phyloP scores from a whole-genome alignment of 2,113 vertebrate species.

The Caranx melampygus region DNA sequence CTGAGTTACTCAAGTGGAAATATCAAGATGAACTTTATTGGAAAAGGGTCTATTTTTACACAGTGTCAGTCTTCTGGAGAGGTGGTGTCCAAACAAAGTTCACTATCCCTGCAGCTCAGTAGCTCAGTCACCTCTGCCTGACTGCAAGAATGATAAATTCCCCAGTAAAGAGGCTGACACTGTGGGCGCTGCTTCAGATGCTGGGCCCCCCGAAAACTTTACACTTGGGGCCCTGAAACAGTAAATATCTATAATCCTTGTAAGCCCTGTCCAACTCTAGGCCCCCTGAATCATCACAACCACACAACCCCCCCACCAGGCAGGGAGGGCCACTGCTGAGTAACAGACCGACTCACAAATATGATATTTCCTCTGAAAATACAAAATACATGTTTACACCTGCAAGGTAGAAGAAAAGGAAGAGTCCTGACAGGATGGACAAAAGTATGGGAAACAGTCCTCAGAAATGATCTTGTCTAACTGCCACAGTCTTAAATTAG shows the following conservation, averaged over 20 bases:
- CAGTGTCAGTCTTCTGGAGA: background rate
- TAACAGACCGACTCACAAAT: conserved; percentile 6
- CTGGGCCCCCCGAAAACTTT: conserved; percentile 24
- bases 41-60: background rate
- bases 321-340: background rate
- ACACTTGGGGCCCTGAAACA: conserved; percentile 47
- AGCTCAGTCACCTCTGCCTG: background rate
- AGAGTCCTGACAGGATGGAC: background rate
- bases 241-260: conserved; percentile 65
- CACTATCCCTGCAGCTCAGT: background rate
- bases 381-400: background rate
- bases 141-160: conserved; percentile 25
- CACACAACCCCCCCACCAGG: background rate
- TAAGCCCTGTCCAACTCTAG: conserved; percentile 42
- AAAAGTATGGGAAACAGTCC: background rate
- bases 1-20: background rate
- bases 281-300: conserved; percentile 49
- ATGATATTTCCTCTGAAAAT: conserved; percentile 33
- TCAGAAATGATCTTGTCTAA: background rate
- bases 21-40: background rate
- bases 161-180: conserved; percentile 5
- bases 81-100: background rate
- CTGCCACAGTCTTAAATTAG: background rate
- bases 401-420: background rate
- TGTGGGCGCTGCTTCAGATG: background rate